Evolutionary conservation across 1,140 invertebrate genomes (phyloP).

Genomic region (Drosophila repleta): DNA sequence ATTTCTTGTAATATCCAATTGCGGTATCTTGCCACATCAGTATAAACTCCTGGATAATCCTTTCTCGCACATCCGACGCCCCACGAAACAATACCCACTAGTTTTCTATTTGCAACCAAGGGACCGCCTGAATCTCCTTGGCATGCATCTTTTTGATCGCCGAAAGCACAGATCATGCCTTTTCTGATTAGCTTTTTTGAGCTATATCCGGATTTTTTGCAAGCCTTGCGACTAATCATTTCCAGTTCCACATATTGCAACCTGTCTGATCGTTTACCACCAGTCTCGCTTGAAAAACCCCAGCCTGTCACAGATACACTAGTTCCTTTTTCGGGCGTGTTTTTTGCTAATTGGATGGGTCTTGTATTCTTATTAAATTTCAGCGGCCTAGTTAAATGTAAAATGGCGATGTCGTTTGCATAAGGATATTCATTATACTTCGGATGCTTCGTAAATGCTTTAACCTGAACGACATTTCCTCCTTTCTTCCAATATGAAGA

Average conservation of each 20-base stretch:
- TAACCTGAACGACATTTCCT: not conserved
- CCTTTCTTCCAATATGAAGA: not conserved
- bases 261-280: too few species aligned
- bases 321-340: not conserved
- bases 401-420: not conserved
- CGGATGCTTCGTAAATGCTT: not conserved
- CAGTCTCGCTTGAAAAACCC: not conserved
- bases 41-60: not conserved
- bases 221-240: not conserved
- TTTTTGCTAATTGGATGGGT: not conserved
- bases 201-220: not conserved
- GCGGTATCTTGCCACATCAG: not conserved
- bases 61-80: not conserved
- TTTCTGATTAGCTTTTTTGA: not conserved
- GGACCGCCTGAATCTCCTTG: constrained; percentile 4
- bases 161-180: not conserved
- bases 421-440: not conserved
- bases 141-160: not conserved
- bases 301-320: not conserved
- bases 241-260: not conserved
- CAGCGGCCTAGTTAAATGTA: not conserved
- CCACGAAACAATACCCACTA: constrained; percentile 1
- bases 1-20: not conserved
- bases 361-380: rapidly evolving
- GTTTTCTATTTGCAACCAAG: not conserved